Conservation (phyloP, 2,113 vertebrate species). For the Podocnemis expansa region DNA sequence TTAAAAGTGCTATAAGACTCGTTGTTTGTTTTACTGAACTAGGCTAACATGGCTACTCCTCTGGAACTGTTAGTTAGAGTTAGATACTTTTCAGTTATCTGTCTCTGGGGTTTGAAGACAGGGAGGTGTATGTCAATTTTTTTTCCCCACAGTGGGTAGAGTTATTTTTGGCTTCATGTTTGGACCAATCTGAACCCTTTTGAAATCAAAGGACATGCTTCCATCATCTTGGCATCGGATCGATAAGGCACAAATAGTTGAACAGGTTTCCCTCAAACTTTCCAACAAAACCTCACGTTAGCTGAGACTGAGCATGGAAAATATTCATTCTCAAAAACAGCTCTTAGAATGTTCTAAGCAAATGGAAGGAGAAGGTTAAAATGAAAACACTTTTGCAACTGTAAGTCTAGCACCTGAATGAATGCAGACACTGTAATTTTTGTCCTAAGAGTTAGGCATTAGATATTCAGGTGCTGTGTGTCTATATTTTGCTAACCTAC, state of each 20-base stretch:
- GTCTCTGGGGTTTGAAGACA: background rate
- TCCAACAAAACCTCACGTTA: conserved; percentile 8
- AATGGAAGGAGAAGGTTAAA: background rate
- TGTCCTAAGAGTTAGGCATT: background rate
- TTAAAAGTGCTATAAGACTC: no score
- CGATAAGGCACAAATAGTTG: background rate
- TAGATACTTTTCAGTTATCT: conserved; percentile 51
- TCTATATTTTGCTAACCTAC: conserved; percentile 1
- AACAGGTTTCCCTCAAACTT: background rate
- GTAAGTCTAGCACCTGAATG: conserved; percentile 7
- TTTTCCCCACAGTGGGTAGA: background rate
- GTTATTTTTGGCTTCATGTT: conserved; percentile 23
- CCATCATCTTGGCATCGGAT: background rate
- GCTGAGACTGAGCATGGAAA: background rate
- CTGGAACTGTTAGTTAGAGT: background rate
- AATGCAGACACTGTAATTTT: background rate
- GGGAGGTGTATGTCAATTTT: conserved; percentile 2
- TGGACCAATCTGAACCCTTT: background rate
- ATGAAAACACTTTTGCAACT: background rate
- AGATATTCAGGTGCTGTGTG: rapidly evolving
- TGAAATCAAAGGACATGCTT: background rate
- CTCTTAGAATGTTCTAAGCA: background rate
- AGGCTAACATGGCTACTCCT: no score
- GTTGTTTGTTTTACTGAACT: no score
- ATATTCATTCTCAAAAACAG: conserved; percentile 19